phyloP scores from a whole-genome alignment of 2,113 vertebrate genomes.

The Coryphaenoides rupestris region DNA sequence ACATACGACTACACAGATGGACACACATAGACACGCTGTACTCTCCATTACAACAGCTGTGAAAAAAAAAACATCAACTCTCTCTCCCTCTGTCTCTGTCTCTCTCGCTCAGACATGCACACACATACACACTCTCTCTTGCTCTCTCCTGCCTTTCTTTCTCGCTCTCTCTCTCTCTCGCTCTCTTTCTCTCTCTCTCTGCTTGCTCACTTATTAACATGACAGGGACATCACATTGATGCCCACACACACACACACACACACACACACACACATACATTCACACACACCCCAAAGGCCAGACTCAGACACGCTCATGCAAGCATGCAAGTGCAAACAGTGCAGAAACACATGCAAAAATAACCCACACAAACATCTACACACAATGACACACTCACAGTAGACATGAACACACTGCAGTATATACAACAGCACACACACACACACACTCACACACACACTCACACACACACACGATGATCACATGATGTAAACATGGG shows the following conservation, averaged over 20 bases:
- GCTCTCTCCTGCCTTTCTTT: no score
- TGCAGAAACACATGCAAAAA: conserved; percentile 10
- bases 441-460: not conserved
- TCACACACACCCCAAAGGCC: conserved; percentile 17
- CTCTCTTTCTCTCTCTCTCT: conserved; percentile 62
- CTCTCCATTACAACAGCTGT: no score
- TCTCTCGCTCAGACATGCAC: no score
- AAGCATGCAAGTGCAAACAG: conserved; percentile 7
- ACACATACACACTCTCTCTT: no score
- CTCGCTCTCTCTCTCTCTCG: no score
- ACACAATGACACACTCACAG: not conserved
- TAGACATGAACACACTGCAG: not conserved
- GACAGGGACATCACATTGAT: conserved; percentile 51
- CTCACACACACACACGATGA: not conserved
- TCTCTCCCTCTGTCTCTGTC: no score
- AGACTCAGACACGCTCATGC: conserved; percentile 21
- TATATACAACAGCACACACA: not conserved
- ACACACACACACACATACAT: conserved; percentile 33
- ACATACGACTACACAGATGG: no score
- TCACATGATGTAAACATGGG: no score
- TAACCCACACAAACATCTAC: not conserved
- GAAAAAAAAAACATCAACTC: no score
- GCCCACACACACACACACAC: conserved; percentile 42
- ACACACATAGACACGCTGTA: no score
- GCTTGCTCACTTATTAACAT: no score